Base-by-base conservation (phyloP, 2,888 invertebrate genomes). In the Augiades crinisus region DNA sequence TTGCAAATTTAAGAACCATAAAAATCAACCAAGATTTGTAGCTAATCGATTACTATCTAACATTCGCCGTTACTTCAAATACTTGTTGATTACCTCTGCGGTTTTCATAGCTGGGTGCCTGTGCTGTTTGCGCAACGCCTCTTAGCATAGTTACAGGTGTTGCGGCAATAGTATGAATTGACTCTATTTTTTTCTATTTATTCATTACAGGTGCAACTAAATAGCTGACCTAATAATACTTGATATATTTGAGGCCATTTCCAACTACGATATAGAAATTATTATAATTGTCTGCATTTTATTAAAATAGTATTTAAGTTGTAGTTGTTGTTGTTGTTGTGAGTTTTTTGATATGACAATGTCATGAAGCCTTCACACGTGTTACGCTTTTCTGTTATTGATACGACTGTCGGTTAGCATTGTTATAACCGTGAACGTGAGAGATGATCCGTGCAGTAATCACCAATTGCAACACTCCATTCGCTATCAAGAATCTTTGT, bases 241-340 rank as follows among this genome's bases (percentile, higher is more conserved):
- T 12, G 30, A 30, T n/a, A 12, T n/a, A 33, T 5, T 31, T 34
- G 17, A 8, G n/a, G 22, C 21, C 40, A 40, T 10, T n/a, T 3
- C 13, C 14, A 45, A 36, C 34, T 49, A 34, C 3, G 68, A 66
- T 70, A 62, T 77, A 63, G 74, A 72, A 76, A 78, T 68, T 13
- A 17, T 17, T 36, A n/a, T 12, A 67, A 67, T n/a, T 72, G 72
- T 68, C 68, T 40, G 67, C 72, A 77, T 75, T 78, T 76, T 74
- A 64, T 57, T 49, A 41, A 60, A 55, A 58, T 58, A 36, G 40
- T 60, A 53, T 65, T 57, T 60, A 62, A 57, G 58, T 52, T n/a
- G n/a, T n/a, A n/a, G n/a, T n/a, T n/a, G n/a, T n/a, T n/a, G n/a
- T n/a, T n/a, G n/a, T n/a, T n/a, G n/a, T n/a, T n/a, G n/a, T n/a